Conservation (phyloP, 1,140 invertebrate species). For the Phymastichus coffea region DNA sequence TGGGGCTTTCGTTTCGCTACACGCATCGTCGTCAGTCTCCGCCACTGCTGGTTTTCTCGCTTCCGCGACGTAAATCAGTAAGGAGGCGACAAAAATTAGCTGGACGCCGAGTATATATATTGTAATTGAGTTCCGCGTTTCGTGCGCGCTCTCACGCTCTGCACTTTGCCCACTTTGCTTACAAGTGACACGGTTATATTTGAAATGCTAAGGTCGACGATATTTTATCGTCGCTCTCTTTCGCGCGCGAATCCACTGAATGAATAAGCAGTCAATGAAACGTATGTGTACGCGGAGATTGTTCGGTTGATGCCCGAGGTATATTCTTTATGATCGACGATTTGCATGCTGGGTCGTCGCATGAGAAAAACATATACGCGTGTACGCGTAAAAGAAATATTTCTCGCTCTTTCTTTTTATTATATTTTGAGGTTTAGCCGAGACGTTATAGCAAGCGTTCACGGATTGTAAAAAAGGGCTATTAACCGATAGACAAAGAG, state of each 20-base stretch:
- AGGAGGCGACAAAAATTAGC: slow-evolving; percentile 18
- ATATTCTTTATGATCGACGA: not conserved
- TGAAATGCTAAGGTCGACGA: slow-evolving; percentile 9
- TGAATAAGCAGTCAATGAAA: not conserved
- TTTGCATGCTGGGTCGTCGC: not conserved
- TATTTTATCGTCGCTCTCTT: not conserved
- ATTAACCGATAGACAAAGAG: not conserved
- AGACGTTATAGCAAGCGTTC: not conserved
- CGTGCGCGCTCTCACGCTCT: not conserved
- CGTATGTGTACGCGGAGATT: slow-evolving; percentile 13
- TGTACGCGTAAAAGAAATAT: no score
- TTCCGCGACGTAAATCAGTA: not conserved
- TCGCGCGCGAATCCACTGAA: not conserved
- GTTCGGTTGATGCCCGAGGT: not conserved
- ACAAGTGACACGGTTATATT: not conserved
- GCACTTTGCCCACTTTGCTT: not conserved
- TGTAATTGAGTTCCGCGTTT: not conserved
- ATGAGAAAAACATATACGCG: not conserved
- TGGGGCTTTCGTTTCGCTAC: not conserved
- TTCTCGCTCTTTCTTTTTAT: no score
- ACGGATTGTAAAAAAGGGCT: no score
- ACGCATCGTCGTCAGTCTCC: no score
- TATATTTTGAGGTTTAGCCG: slow-evolving; percentile 3
- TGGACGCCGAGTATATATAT: not conserved
- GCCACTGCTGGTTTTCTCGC: no score